Conservation (phyloP, 2,888 invertebrate genomes). For the Chymomyza fuscimana region DNA sequence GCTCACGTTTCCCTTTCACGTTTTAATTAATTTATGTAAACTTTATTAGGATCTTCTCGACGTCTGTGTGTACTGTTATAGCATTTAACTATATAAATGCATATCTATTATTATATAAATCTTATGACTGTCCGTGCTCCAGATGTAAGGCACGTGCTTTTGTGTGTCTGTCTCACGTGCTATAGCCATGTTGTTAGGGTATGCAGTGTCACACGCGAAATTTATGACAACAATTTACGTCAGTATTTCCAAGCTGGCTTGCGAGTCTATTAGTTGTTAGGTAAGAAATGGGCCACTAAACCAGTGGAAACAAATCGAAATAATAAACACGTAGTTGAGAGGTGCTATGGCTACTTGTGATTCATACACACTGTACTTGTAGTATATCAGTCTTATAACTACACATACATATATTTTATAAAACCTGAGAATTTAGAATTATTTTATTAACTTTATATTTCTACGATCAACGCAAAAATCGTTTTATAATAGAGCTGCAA, state of each 20-base stretch:
- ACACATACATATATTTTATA: too few relatives aligned
- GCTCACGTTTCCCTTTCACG: conserved; percentile 58
- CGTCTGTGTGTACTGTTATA: neutral
- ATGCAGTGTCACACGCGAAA: conserved; percentile 44
- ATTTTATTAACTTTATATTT: too few relatives aligned
- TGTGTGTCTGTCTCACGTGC: conserved; percentile 42
- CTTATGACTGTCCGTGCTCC: neutral
- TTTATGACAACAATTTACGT: conserved; percentile 62
- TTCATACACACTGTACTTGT: neutral
- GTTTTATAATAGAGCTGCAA: too few relatives aligned
- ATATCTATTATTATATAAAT: neutral
- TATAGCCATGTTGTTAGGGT: conserved; percentile 15
- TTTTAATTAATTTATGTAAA: conserved; percentile 68
- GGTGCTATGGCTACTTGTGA: neutral
- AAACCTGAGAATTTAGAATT: too few relatives aligned
- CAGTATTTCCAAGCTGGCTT: conserved; percentile 42
- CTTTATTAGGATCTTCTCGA: conserved; percentile 11
- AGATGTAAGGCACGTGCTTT: conserved; percentile 3
- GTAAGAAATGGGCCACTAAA: conserved; percentile 22
- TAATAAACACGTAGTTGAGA: neutral
- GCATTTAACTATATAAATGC: neutral
- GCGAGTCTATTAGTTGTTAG: conserved; percentile 26
- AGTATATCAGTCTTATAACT: neutral
- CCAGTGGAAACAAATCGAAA: conserved; percentile 16
- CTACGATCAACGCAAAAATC: too few relatives aligned